phyloP scores from a whole-genome alignment of 2,113 vertebrate genomes.

The Mionectes macconnelli region DNA sequence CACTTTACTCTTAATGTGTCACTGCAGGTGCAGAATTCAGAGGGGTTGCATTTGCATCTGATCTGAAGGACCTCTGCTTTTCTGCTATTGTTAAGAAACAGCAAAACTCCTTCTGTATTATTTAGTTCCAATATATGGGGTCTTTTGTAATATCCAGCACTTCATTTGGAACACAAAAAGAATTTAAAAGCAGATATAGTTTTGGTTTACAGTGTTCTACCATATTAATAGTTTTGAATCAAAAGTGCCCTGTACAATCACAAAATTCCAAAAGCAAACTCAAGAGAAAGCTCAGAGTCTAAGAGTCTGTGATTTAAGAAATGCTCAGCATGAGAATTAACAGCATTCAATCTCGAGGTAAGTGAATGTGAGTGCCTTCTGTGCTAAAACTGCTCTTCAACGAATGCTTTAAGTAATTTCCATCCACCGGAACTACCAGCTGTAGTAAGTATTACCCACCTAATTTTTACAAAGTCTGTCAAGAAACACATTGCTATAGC shows the following conservation, averaged over 20 bases:
- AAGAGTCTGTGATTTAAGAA: neutral
- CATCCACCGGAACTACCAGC: neutral
- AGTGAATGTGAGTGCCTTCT: neutral
- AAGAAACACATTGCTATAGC: neutral
- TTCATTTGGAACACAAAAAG: neutral
- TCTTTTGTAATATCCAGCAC: neutral
- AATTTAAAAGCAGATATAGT: neutral
- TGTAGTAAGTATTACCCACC: neutral
- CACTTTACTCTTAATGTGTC: neutral
- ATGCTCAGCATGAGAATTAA: neutral
- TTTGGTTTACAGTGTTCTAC: neutral
- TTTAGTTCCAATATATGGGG: neutral
- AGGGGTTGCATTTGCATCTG: neutral
- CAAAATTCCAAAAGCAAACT: neutral
- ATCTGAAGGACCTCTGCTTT: neutral
- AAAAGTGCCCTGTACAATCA: neutral
- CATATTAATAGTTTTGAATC: neutral
- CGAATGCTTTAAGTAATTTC: neutral
- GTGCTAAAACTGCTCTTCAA: neutral
- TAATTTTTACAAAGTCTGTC: neutral
- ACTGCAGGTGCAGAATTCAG: neutral
- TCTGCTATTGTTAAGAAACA: neutral
- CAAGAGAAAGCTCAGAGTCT: neutral
- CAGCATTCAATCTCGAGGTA: neutral
- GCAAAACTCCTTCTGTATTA: neutral